These are phyloP conservation scores for Antedon mediterranea DNA, from an alignment of 53 echinoderm and acorn worm species.

Conservation along the genomic window DNA sequence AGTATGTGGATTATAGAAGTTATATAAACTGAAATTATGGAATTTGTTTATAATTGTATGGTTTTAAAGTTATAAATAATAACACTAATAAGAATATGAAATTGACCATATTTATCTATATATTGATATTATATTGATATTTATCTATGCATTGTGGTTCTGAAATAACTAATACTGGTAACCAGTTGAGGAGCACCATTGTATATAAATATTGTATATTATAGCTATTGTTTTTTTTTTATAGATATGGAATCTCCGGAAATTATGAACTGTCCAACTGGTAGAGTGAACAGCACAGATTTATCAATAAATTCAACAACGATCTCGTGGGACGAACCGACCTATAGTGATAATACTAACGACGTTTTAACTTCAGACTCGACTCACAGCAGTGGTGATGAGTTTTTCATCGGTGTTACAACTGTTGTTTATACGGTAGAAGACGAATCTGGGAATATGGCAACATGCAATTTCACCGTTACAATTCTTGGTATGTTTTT, in stretches of 20 bases:
- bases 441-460: background rate
- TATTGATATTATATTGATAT: too few relatives aligned
- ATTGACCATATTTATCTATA: too few relatives aligned
- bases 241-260: constrained; percentile 6
- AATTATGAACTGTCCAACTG: constrained; percentile 2
- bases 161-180: too few relatives aligned
- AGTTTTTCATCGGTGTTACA: background rate
- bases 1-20: too few relatives aligned
- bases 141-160: too few relatives aligned
- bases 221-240: too few relatives aligned
- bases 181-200: too few relatives aligned
- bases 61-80: too few relatives aligned
- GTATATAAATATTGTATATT: too few relatives aligned
- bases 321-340: constrained; percentile 1
- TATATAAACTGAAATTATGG: too few relatives aligned
- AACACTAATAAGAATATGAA: too few relatives aligned
- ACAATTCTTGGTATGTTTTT: background rate
- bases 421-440: background rate
- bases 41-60: too few relatives aligned
- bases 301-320: constrained; percentile 5
- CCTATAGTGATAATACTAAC: constrained; percentile 6
- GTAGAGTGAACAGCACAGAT: background rate
- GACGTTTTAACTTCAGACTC: background rate
- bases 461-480: background rate
- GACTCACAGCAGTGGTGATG: background rate